These are phyloP conservation scores for Parnassius smintheus DNA, from an alignment of 2,888 invertebrate species.

Conservation along the genomic window DNA sequence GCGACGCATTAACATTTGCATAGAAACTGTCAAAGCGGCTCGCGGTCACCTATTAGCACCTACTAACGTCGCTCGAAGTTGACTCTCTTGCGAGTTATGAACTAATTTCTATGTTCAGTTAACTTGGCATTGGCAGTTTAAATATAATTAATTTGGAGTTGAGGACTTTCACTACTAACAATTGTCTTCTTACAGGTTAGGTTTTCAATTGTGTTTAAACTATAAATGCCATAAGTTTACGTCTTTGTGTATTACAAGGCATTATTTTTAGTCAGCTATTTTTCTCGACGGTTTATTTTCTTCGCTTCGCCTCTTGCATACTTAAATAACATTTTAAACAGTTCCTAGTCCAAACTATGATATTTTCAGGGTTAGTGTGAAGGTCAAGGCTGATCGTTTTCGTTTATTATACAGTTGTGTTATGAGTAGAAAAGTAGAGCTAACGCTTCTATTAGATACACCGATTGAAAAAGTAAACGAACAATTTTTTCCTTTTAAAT, in stretches of 20 bases:
- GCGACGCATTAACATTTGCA: slow-evolving; percentile 77
- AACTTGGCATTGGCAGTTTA: not conserved
- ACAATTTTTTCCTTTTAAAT: too few relatives aligned
- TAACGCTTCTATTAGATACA: too few relatives aligned
- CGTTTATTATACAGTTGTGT: not conserved
- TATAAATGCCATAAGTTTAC: too few relatives aligned
- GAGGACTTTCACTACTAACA: too few relatives aligned
- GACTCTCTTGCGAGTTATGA: slow-evolving; percentile 9
- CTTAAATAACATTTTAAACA: slow-evolving; percentile 24
- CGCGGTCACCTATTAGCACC: slow-evolving; percentile 71
- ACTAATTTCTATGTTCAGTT: not conserved
- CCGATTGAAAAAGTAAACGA: too few relatives aligned
- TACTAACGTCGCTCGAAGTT: slow-evolving; percentile 38
- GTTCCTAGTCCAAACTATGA: slow-evolving; percentile 18
- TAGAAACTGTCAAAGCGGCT: slow-evolving; percentile 78
- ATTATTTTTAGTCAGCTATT: slow-evolving; percentile 23
- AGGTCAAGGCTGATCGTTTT: slow-evolving; percentile 25
- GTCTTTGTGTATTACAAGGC: not conserved
- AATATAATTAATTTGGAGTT: too few relatives aligned
- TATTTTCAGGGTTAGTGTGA: slow-evolving; percentile 26
- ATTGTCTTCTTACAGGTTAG: too few relatives aligned
- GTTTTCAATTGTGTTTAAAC: too few relatives aligned
- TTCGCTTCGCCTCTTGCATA: slow-evolving; percentile 19
- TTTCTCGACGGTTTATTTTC: slow-evolving; percentile 23
- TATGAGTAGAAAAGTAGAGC: too few relatives aligned